phyloP scores from a whole-genome alignment of 2,888 invertebrate genomes.

The Drosophila fulvimacula region DNA sequence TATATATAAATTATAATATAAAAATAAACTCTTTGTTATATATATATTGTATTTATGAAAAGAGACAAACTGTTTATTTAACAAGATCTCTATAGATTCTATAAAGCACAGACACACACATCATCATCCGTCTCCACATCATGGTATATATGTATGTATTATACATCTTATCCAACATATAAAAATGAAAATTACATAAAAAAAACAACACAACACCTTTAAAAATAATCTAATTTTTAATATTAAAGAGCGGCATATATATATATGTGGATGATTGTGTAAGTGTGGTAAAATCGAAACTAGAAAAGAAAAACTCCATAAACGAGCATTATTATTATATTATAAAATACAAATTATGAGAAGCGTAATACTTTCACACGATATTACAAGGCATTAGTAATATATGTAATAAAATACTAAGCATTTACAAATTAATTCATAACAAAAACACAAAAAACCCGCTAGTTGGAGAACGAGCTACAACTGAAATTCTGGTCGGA shows the following conservation, averaged over 20 bases:
- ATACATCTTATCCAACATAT: no score
- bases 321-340: neutral
- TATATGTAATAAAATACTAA: conserved; percentile 36
- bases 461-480: conserved; percentile 45
- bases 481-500: no score
- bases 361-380: neutral
- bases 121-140: neutral
- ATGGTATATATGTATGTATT: neutral
- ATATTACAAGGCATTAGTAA: conserved; percentile 50
- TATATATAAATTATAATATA: neutral
- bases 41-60: conserved; percentile 1
- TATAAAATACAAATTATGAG: neutral
- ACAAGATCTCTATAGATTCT: neutral
- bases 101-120: neutral
- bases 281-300: neutral
- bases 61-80: neutral
- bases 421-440: conserved; percentile 48
- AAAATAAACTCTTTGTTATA: neutral
- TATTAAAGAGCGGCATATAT: no score
- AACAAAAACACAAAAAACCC: conserved; percentile 22
- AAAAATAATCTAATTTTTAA: no score
- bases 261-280: neutral
- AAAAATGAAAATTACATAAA: no score
- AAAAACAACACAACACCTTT: no score
- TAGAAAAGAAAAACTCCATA: neutral